Evolutionary conservation across 2,113 vertebrate species (phyloP).

Genomic region (Talpa occidentalis): DNA sequence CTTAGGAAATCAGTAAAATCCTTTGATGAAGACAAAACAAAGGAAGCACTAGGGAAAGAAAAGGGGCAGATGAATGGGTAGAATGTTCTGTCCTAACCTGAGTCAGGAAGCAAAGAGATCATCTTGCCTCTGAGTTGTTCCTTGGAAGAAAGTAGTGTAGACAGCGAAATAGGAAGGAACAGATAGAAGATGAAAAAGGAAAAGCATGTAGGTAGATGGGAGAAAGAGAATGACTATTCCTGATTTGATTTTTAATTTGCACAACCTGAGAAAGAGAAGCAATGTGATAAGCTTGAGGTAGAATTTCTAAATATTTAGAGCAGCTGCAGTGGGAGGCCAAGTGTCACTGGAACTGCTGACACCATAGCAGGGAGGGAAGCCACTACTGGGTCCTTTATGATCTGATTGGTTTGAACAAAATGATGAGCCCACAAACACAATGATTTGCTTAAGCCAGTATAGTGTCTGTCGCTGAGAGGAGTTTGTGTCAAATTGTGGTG

Average conservation of each 20-base stretch:
- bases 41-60: background rate
- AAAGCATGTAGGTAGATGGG: background rate
- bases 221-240: too few species aligned
- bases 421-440: background rate
- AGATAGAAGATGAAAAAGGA: background rate
- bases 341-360: background rate
- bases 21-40: background rate
- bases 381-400: background rate
- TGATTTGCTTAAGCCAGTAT: background rate
- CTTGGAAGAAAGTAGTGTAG: background rate
- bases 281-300: background rate
- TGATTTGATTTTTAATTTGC: background rate
- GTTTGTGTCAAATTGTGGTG: background rate
- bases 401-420: background rate
- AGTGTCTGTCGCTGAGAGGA: background rate
- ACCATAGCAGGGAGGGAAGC: background rate
- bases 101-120: background rate
- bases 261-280: background rate
- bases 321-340: background rate
- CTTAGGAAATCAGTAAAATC: background rate
- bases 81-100: background rate
- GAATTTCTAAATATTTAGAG: background rate
- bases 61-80: background rate
- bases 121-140: background rate
- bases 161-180: background rate